Conservation (phyloP, 2,888 invertebrate species). For the Strigamia crassipes region DNA sequence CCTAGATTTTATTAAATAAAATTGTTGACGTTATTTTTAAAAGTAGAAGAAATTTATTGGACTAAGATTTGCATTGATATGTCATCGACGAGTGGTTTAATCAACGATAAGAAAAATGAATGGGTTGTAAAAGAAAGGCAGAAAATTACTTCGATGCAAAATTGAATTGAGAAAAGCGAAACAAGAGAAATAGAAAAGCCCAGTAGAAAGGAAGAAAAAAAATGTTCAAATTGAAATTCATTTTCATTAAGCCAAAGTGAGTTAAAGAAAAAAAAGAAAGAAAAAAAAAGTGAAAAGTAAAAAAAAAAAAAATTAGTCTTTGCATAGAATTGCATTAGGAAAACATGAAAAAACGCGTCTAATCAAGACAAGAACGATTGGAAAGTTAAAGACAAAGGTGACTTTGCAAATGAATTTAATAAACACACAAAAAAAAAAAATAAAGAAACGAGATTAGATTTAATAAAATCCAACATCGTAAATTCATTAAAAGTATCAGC, state of each 20-base stretch:
- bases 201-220: not conserved
- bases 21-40: not conserved
- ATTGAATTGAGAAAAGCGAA: slow-evolving; percentile 4
- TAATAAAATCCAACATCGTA: not conserved
- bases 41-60: not conserved
- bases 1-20: no score
- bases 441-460: not conserved
- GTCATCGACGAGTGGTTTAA: slow-evolving; percentile 29
- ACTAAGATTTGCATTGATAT: slow-evolving; percentile 6
- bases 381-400: slow-evolving; percentile 6
- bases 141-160: slow-evolving; percentile 36
- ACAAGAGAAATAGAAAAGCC: not conserved
- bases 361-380: slow-evolving; percentile 1
- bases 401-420: slow-evolving; percentile 4
- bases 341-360: slow-evolving; percentile 29
- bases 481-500: slow-evolving; percentile 18
- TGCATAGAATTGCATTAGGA: slow-evolving; percentile 21
- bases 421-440: not conserved
- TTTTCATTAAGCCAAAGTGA: slow-evolving; percentile 15
- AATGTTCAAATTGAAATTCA: slow-evolving; percentile 28
- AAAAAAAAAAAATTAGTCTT: slow-evolving; percentile 1
- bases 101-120: slow-evolving; percentile 40
- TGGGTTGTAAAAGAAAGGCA: slow-evolving; percentile 7
- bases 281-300: not conserved
- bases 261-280: not conserved